Evolutionary conservation across 2,888 invertebrate species (phyloP).

Genomic region (Aphodius sticticus): DNA sequence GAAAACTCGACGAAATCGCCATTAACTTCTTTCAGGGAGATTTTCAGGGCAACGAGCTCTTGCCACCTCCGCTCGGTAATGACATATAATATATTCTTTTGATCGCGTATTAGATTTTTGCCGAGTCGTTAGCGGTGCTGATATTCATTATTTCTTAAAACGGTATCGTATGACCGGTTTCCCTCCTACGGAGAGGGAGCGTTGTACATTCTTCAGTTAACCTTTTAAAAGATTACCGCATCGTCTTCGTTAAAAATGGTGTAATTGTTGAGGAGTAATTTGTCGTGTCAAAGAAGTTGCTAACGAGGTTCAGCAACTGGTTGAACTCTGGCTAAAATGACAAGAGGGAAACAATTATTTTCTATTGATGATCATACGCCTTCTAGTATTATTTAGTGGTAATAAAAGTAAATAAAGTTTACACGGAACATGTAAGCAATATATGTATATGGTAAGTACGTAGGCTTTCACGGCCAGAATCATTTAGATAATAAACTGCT

Average conservation of each 20-base stretch:
- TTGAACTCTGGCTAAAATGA: not conserved
- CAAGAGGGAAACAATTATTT: not conserved
- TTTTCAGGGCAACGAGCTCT: constrained; percentile 5
- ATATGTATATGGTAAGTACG: too few relatives aligned
- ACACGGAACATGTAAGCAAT: too few relatives aligned
- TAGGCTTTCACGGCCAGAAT: too few relatives aligned
- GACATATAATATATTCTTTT: constrained; percentile 25
- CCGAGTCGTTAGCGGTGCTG: not conserved
- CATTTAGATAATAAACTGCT: too few relatives aligned
- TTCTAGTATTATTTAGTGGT: too few relatives aligned
- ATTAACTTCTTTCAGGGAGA: constrained; percentile 18
- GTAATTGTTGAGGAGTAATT: not conserved
- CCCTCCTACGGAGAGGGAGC: not conserved
- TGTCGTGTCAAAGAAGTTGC: not conserved
- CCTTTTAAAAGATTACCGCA: not conserved
- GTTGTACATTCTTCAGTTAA: not conserved
- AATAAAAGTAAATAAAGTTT: too few relatives aligned
- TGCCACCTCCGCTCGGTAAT: constrained; percentile 4
- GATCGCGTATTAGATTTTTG: constrained; percentile 23
- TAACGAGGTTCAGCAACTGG: not conserved
- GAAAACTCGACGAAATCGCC: constrained; percentile 17
- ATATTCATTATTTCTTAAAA: constrained; percentile 4
- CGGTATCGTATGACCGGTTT: not conserved
- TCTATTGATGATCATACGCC: too few relatives aligned
- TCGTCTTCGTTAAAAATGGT: not conserved